Evolutionary conservation across 2,797 vertebrate species (phyloP).

Genomic region (Halcyon leucocephala): DNA sequence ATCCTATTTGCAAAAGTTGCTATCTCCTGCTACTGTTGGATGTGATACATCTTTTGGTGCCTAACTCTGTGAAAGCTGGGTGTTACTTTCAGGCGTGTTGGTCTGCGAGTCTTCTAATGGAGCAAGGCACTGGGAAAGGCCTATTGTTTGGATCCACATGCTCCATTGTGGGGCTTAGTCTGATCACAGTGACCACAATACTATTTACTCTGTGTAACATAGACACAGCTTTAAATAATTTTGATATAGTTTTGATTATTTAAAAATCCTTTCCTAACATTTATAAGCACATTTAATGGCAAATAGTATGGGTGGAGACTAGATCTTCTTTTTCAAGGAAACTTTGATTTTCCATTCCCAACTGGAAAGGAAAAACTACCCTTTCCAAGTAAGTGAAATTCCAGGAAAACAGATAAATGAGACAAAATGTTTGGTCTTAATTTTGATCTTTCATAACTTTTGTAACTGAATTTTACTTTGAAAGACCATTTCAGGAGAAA

Average conservation of each 20-base stretch:
- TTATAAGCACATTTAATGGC: not conserved
- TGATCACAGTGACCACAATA: not conserved
- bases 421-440: not conserved
- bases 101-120: not conserved
- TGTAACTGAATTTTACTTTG: not conserved
- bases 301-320: not conserved
- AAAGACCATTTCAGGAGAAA: not conserved
- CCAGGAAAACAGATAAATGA: constrained; percentile 15
- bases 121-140: not conserved
- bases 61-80: not conserved
- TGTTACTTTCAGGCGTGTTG: not conserved
- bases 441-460: not conserved
- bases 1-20: not conserved
- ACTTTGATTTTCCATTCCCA: constrained; percentile 25
- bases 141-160: not conserved
- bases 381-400: constrained; percentile 30
- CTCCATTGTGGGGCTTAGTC: not conserved
- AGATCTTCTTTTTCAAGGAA: constrained; percentile 31
- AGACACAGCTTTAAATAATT: not conserved
- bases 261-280: not conserved
- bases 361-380: not conserved
- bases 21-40: not conserved
- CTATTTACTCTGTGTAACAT: not conserved
- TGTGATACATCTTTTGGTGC: not conserved
- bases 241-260: not conserved